Evolutionary conservation across 2,888 invertebrate genomes (phyloP).

Genomic region (Calliphora vomitoria): DNA sequence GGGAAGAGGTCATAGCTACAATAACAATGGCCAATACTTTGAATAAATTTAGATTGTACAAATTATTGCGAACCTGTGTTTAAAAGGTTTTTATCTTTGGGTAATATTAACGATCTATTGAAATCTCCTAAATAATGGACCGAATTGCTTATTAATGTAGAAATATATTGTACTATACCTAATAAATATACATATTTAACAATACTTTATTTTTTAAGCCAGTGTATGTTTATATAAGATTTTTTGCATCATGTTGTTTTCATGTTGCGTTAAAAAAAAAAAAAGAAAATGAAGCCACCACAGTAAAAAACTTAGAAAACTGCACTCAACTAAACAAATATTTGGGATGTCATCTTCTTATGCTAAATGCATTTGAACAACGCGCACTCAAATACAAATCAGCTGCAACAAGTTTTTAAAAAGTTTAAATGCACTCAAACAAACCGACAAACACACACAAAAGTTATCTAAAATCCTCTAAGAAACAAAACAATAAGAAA

Average conservation of each 20-base stretch:
- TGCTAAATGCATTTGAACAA: conserved; percentile 53
- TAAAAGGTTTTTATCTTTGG: no score
- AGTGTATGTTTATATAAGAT: background rate
- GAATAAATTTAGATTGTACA: no score
- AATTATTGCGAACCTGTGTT: no score
- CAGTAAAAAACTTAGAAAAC: conserved; percentile 31
- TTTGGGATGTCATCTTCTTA: conserved; percentile 59
- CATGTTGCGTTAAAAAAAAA: background rate
- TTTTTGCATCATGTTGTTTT: background rate
- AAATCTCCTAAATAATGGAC: no score
- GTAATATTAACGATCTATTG: no score
- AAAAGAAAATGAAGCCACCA: background rate
- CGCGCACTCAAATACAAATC: conserved; percentile 59
- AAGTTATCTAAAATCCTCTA: conserved; percentile 53
- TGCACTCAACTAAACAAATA: conserved; percentile 63
- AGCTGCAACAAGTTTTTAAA: conserved; percentile 66
- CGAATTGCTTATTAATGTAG: no score
- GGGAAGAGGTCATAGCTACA: no score
- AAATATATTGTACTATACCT: no score
- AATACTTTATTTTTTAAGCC: background rate
- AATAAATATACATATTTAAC: background rate
- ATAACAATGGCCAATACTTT: no score
- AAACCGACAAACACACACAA: conserved; percentile 4
- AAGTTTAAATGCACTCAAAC: conserved; percentile 46
- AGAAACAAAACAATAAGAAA: background rate